phyloP scores from a whole-genome alignment of 2,113 vertebrate species.

The Piaya cayana region DNA sequence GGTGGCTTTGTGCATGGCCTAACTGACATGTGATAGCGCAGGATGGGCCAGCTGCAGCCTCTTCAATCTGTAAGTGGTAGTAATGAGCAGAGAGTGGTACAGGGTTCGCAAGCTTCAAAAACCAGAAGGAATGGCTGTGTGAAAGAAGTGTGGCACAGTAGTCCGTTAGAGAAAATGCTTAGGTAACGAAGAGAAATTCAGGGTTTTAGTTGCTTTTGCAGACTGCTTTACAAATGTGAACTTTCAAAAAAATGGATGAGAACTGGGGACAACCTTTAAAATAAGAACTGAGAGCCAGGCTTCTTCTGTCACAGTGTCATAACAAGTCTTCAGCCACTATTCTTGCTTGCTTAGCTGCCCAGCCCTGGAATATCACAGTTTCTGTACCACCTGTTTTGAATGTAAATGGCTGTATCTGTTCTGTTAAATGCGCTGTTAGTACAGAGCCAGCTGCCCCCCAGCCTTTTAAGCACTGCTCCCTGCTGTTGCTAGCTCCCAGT shows the following conservation, averaged over 20 bases:
- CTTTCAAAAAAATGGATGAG: not conserved
- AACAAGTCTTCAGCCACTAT: not conserved
- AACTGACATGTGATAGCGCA: not conserved
- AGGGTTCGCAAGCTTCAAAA: not conserved
- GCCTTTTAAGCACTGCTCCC: not conserved
- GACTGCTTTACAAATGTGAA: not conserved
- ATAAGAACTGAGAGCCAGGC: not conserved
- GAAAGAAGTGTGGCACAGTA: not conserved
- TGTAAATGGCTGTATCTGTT: not conserved
- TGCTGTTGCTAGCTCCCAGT: not conserved
- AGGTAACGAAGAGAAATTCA: not conserved
- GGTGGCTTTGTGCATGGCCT: not conserved
- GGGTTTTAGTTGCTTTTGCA: not conserved
- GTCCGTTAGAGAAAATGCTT: not conserved
- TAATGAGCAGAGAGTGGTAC: not conserved
- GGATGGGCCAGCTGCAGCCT: not conserved
- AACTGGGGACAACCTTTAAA: not conserved
- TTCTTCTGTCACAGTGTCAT: not conserved
- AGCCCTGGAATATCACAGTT: not conserved
- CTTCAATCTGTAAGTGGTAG: rapidly evolving
- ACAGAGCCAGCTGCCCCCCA: not conserved
- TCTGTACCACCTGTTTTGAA: not conserved
- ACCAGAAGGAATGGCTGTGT: not conserved
- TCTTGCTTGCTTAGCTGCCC: not conserved
- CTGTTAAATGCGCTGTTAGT: not conserved